Evolutionary conservation across 2,888 invertebrate species (phyloP).

Genomic region (Pedicia rivosa): DNA sequence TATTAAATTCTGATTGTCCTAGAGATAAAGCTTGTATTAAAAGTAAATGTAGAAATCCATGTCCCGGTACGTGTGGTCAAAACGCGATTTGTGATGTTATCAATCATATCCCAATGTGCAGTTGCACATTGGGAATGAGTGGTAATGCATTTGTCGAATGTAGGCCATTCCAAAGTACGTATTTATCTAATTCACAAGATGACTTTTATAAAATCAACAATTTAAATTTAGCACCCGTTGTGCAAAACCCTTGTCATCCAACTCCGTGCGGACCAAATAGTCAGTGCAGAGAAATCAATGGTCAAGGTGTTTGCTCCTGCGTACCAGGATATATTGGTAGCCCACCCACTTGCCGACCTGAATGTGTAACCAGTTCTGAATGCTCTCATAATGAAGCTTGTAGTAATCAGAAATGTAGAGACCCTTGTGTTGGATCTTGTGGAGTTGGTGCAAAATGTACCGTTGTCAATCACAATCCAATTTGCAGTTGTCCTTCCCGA

Average conservation of each 20-base stretch:
- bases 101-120: slow-evolving; percentile 63
- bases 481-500: slow-evolving; percentile 46
- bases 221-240: slow-evolving; percentile 30
- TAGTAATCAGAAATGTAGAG: slow-evolving; percentile 52
- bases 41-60: slow-evolving; percentile 60
- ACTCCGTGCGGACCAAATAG: slow-evolving; percentile 58
- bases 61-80: slow-evolving; percentile 54
- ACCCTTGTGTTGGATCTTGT: slow-evolving; percentile 60
- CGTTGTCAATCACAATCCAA: slow-evolving; percentile 58
- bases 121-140: slow-evolving; percentile 55
- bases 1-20: slow-evolving; percentile 55
- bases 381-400: slow-evolving; percentile 52
- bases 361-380: slow-evolving; percentile 54
- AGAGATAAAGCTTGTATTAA: slow-evolving; percentile 50
- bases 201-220: slow-evolving; percentile 6
- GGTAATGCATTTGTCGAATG: slow-evolving; percentile 68
- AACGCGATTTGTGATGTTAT: slow-evolving; percentile 64
- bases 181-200: slow-evolving; percentile 9
- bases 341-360: slow-evolving; percentile 56
- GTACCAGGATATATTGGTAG: slow-evolving; percentile 44
- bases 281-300: slow-evolving; percentile 46
- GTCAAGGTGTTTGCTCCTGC: slow-evolving; percentile 49
- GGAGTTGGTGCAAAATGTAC: slow-evolving; percentile 51
- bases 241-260: slow-evolving; percentile 45
- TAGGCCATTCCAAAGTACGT: slow-evolving; percentile 40